These are phyloP conservation scores for Chrysina gloriosa DNA, from an alignment of 2,888 invertebrate species.

Conservation along the genomic window DNA sequence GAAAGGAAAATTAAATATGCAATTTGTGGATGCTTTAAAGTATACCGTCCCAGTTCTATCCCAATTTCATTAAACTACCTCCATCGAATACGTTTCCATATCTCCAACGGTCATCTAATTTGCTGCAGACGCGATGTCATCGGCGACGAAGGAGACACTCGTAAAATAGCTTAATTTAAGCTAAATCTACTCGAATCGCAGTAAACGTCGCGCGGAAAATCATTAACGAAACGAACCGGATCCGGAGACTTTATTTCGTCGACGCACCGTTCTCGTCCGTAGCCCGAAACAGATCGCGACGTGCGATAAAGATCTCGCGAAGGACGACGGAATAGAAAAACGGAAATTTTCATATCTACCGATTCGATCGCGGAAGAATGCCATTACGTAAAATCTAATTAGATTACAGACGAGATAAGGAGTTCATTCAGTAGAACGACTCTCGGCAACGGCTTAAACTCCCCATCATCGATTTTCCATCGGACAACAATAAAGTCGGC, in stretches of 20 bases:
- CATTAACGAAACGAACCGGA: background rate
- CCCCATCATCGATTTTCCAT: constrained; percentile 25
- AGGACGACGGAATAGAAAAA: background rate
- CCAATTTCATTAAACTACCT: no score
- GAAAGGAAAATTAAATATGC: no score
- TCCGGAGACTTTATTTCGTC: background rate
- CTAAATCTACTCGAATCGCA: background rate
- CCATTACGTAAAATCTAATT: constrained; percentile 34
- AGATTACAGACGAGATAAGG: constrained; percentile 33
- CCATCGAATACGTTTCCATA: no score
- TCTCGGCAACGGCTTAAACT: background rate
- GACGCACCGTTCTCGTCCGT: background rate
- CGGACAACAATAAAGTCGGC: constrained; percentile 32
- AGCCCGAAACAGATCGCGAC: constrained; percentile 4
- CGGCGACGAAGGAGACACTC: no score
- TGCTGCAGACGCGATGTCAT: no score
- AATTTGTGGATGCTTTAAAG: no score
- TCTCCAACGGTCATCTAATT: no score
- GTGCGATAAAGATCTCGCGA: background rate
- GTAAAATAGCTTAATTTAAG: background rate
- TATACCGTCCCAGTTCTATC: no score
- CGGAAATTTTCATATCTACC: constrained; percentile 36
- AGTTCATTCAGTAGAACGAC: constrained; percentile 31
- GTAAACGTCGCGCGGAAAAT: background rate
- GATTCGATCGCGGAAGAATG: constrained; percentile 28